Evolutionary conservation across 2,797 vertebrate genomes (phyloP).

Genomic region (Tamandua tetradactyla): DNA sequence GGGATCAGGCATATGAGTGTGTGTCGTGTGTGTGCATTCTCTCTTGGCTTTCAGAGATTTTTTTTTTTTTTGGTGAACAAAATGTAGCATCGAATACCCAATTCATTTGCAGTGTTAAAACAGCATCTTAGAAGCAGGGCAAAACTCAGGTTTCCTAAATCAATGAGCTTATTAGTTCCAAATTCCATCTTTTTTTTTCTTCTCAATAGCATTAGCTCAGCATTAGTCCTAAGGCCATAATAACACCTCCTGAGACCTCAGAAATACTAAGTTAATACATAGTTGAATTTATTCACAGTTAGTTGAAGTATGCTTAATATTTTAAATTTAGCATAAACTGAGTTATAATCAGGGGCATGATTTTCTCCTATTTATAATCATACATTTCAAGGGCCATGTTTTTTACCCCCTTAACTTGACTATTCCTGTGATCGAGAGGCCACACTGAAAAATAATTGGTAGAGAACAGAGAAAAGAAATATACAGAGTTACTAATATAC

Average conservation of each 20-base stretch:
- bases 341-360: conserved; percentile 59
- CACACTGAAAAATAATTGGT: conserved; percentile 84
- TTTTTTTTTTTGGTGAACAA: conserved; percentile 17
- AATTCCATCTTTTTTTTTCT: conserved; percentile 72
- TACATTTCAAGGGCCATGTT: conserved; percentile 68
- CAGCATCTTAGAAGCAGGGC: conserved; percentile 23
- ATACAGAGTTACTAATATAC: conserved; percentile 89
- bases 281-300: conserved; percentile 47
- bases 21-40: background rate
- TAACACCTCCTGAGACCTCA: conserved; percentile 32
- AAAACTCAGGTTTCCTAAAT: conserved; percentile 56
- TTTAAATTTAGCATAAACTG: conserved; percentile 67
- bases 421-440: conserved; percentile 83
- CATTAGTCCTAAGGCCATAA: conserved; percentile 46
- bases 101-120: conserved; percentile 36
- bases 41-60: conserved; percentile 21
- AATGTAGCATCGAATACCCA: background rate
- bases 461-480: conserved; percentile 84
- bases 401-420: conserved; percentile 67
- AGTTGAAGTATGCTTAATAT: conserved; percentile 56
- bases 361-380: conserved; percentile 73
- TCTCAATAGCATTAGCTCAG: conserved; percentile 37
- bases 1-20: background rate
- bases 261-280: conserved; percentile 61
- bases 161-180: conserved; percentile 69